A percentile compares a stretch with the other conserved stretches of the same genome.
phyloP scores from a whole-genome alignment of 2,797 vertebrate genomes.

The Epinephelus awoara region DNA sequence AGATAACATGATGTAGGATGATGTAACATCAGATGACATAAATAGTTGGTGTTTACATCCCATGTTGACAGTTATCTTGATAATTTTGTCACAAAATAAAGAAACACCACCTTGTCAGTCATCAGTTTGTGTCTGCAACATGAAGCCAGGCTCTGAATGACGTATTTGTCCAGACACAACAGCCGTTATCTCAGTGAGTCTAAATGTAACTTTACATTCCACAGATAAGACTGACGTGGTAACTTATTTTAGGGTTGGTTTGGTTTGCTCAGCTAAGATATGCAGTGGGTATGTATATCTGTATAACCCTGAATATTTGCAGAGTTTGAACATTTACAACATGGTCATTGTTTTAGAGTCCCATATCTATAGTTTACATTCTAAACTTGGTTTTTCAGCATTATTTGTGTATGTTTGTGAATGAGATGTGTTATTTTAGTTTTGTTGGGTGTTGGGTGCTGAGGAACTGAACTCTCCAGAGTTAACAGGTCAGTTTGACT shows the following conservation, averaged over 20 bases:
- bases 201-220: conserved; percentile 73
- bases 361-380: background rate
- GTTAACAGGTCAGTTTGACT: conserved; percentile 7
- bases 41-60: no score
- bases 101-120: no score
- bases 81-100: no score
- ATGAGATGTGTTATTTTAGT: background rate
- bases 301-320: background rate
- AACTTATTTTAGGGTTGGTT: conserved; percentile 55
- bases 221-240: conserved; percentile 63
- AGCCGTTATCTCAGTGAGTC: conserved; percentile 50
- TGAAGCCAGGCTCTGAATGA: no score
- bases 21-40: no score
- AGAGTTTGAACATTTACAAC: background rate
- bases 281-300: conserved; percentile 2
- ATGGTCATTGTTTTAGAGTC: background rate
- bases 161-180: conserved; percentile 37
- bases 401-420: background rate
- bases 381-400: background rate
- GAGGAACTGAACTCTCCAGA: conserved; percentile 8
- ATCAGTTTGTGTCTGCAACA: no score
- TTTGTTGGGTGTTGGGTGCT: no score
- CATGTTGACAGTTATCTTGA: no score
- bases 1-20: no score
- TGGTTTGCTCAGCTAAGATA: conserved; percentile 12